Evolutionary conservation across 2,113 vertebrate genomes (phyloP), one percentile per base, ranked within the genome.

Genomic region (Calypte anna): DNA sequence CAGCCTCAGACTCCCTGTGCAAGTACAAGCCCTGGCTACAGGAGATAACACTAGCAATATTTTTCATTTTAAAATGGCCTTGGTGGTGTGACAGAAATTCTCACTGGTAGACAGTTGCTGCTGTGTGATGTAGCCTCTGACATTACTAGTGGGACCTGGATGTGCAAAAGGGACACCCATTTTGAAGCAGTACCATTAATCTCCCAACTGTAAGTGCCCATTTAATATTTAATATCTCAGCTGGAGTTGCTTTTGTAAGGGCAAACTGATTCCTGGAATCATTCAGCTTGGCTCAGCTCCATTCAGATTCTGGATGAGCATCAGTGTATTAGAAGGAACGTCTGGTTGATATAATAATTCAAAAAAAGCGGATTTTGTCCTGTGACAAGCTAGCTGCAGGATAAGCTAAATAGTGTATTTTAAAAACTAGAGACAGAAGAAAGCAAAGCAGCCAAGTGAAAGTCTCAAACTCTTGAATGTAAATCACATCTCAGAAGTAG

Each of bases 61-160:
- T 88, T 92, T 91, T 87, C 51, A n/a, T 88, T 91, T 83, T 40
- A 66, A 80, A 86, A 55, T 69, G 59, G 46, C n/a, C 36, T 89
- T 95, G 57, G 24, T 93, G 51, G 27, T 2, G 5, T 67, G 68
- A 75, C 25, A 76, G 76, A 63, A 69, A 43, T 77, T 50, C 38
- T 82, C 50, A 53, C 51, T 59, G 48, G 79, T 44, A 70, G 50
- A 81, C 67, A 83, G 22, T 13, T 15, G 17, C 57, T 66, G n/a
- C 27, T 69, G 58, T 44, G 36, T 54, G 14, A 83, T 48, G 40
- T 28, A 33, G 30, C 86, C 91, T 83, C 87, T 89, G 48, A 43
- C 68, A 23, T 64, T 33, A 25, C 55, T 58, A 9, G 51, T 30
- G 38, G 70, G 22, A 82, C 43, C 40, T 27, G 24, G 14, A 54